These are phyloP conservation scores for Podiceps cristatus DNA, from an alignment of 2,113 vertebrate genomes.

Conservation along the genomic window DNA sequence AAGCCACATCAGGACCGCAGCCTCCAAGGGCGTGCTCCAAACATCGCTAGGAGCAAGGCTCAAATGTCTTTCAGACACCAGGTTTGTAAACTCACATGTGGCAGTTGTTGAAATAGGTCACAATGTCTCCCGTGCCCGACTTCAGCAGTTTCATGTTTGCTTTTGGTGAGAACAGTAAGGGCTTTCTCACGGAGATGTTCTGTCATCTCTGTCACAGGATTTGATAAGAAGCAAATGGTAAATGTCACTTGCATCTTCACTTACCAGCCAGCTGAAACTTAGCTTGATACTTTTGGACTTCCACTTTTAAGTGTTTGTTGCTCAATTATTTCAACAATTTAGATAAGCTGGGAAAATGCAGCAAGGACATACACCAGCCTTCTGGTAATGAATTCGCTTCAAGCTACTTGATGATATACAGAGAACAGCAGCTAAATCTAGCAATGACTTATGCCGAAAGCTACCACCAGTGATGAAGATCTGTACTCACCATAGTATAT, in stretches of 20 bases:
- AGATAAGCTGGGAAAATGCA: slow-evolving; percentile 19
- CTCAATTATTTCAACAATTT: not conserved
- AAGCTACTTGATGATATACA: not conserved
- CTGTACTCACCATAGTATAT: not conserved
- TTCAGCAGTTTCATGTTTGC: not conserved
- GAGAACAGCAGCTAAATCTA: slow-evolving; percentile 3
- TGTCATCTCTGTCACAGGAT: not conserved
- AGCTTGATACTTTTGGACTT: not conserved
- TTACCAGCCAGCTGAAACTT: not conserved
- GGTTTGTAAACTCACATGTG: not conserved
- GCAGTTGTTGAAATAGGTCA: not conserved
- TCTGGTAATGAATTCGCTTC: not conserved
- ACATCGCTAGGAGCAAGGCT: not conserved
- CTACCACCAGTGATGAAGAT: not conserved
- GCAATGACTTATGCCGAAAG: not conserved
- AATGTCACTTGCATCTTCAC: not conserved
- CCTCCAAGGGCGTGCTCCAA: not conserved
- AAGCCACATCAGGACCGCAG: not conserved
- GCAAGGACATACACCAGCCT: not conserved
- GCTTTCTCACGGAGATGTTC: not conserved
- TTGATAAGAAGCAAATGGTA: not conserved
- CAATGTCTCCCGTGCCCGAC: not conserved
- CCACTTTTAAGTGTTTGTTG: not conserved
- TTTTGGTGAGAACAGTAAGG: not conserved
- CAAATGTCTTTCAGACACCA: not conserved